Evolutionary conservation across 2,113 vertebrate genomes (phyloP), one percentile per base, ranked within the genome.

Genomic region (Orthochromis malagaraziensis): DNA sequence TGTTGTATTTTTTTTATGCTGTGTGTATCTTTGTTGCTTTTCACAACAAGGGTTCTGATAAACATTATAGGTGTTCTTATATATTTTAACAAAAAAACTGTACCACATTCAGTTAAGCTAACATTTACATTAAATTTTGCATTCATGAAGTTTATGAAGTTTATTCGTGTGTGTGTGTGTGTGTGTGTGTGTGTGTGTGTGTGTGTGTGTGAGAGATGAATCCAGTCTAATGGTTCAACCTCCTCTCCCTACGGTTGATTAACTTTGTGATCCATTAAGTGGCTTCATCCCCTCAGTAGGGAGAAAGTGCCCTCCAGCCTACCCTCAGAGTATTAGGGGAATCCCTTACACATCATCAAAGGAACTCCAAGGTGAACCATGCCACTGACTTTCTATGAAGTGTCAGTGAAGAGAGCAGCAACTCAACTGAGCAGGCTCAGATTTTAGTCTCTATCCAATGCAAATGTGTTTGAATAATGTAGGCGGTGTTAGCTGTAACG

Each of bases 211-310:
- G 42, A 11, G 13, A 51, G 29, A 88, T 63, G 88, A 86, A 86
- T 87, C 17, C 12, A 80, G 82, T 85, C 79, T 85, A 88, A 91
- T 85, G 82, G 87, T 84, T 91, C 73, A 90, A 91, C 89, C 84
- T 87, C 73, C 83, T 94, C 87, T 93, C 88, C 89, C 87, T 91
- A 85, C 40, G 89, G 81, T 93, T 95, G 94, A 96, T 95, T 95
- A 95, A 94, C 94, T 95, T 91, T 92, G 93, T 94, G 95, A 95
- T 95, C 94, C 94, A 95, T 95, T 95, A 95, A 95, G 86, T 95
- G 93, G 55, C 90, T 93, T 89, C 88, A 90, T 93, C 85, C 91
- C 83, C 86, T 89, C 89, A 91, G 93, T 84, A 77, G 87, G 70
- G 80, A 87, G 38, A 90, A 47, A 82, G 86, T 73, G 92, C 91